phyloP scores from a whole-genome alignment of 2,888 invertebrate species.

The Melitaea athalia region DNA sequence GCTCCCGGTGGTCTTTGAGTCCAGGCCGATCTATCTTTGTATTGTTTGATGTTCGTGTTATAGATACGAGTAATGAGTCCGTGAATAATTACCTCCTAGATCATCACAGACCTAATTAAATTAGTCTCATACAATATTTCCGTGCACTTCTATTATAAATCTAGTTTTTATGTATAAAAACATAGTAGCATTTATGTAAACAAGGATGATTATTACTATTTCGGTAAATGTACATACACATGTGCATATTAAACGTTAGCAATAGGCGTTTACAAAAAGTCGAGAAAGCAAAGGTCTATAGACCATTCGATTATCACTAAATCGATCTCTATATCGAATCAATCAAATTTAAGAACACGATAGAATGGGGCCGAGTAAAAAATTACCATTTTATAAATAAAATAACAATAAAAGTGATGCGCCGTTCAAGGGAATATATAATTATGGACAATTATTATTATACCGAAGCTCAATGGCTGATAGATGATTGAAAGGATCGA shows the following conservation, averaged over 20 bases:
- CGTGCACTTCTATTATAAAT: neutral
- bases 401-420: constrained; percentile 82
- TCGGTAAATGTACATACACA: neutral
- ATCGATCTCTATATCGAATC: constrained; percentile 81
- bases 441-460: constrained; percentile 83
- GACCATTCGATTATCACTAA: constrained; percentile 76
- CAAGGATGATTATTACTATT: too few relatives aligned
- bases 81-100: constrained; percentile 26
- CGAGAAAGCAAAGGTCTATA: constrained; percentile 60
- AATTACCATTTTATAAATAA: constrained; percentile 83
- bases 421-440: constrained; percentile 79
- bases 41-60: constrained; percentile 55
- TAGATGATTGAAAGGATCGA: constrained; percentile 82
- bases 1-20: constrained; percentile 73
- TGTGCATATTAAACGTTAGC: neutral
- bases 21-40: constrained; percentile 60
- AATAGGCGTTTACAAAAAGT: constrained; percentile 50
- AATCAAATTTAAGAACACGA: constrained; percentile 81
- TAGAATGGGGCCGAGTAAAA: constrained; percentile 76
- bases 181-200: too few relatives aligned
- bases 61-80: constrained; percentile 40
- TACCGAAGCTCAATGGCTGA: constrained; percentile 79
- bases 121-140: neutral
- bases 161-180: neutral
- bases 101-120: constrained; percentile 18